phyloP scores from a whole-genome alignment of 2,888 invertebrate species.

The Synergus umbraculus region DNA sequence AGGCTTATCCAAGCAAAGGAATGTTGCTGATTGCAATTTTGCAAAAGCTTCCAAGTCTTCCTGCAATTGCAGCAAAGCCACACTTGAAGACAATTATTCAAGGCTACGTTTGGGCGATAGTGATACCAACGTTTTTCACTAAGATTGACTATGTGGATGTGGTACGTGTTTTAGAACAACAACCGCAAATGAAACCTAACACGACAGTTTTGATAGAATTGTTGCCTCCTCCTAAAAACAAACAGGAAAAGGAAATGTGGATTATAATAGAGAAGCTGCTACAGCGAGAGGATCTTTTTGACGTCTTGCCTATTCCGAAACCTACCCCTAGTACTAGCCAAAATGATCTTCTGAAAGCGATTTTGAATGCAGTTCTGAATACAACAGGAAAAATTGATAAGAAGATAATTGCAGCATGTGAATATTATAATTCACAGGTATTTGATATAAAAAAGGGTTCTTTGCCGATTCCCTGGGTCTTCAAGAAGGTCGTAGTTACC shows the following conservation, averaged over 20 bases:
- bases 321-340: neutral
- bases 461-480: slow-evolving; percentile 34
- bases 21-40: slow-evolving; percentile 53
- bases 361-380: neutral
- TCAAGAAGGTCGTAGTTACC: slow-evolving; percentile 43
- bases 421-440: slow-evolving; percentile 43
- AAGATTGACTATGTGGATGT: slow-evolving; percentile 33
- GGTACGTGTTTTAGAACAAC: neutral
- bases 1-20: slow-evolving; percentile 53
- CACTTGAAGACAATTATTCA: slow-evolving; percentile 41
- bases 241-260: neutral
- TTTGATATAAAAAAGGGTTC: neutral
- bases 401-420: neutral
- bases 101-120: slow-evolving; percentile 48
- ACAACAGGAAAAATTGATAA: neutral
- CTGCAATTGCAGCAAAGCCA: slow-evolving; percentile 34
- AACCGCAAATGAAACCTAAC: neutral
- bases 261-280: neutral
- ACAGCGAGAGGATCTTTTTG: neutral
- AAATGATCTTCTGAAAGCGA: neutral
- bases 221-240: neutral
- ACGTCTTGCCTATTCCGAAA: neutral
- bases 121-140: slow-evolving; percentile 41
- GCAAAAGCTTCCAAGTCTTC: slow-evolving; percentile 41
- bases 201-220: neutral